Percentiles rank a stretch among this genome's conserved stretches.
These are phyloP conservation scores for Molossus alvarezi DNA, from an alignment of 2,797 vertebrate genomes.

Conservation along the genomic window DNA sequence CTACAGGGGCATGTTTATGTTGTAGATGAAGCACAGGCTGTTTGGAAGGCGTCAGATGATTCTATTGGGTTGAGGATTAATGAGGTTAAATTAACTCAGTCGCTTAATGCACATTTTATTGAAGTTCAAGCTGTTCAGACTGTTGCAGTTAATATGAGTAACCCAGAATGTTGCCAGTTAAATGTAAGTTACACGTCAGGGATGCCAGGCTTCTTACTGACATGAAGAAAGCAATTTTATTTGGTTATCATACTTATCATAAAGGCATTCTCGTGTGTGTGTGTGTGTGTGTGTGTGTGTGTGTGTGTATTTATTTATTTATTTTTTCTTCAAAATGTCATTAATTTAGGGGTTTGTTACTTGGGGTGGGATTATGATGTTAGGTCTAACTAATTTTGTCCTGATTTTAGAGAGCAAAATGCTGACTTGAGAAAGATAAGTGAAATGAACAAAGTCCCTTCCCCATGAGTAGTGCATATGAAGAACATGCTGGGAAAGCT, in stretches of 20 bases:
- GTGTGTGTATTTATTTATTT: background rate
- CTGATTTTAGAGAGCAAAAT: constrained; percentile 51
- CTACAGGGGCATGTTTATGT: constrained; percentile 84
- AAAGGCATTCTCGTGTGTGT: constrained; percentile 65
- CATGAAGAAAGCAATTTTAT: constrained; percentile 84
- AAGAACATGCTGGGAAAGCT: background rate
- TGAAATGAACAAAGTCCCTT: background rate
- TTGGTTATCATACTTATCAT: constrained; percentile 83
- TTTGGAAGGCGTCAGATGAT: constrained; percentile 85
- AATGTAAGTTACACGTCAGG: constrained; percentile 89
- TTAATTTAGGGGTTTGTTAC: background rate
- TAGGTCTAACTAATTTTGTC: constrained; percentile 35
- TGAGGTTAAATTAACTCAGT: constrained; percentile 90
- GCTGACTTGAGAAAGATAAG: background rate
- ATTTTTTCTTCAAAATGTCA: constrained; percentile 12
- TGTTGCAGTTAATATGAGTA: constrained; percentile 87
- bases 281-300: background rate
- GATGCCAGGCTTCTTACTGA: constrained; percentile 86
- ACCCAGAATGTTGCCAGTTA: constrained; percentile 89
- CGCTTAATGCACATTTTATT: constrained; percentile 88
- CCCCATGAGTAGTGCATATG: background rate
- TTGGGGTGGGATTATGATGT: background rate
- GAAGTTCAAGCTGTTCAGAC: constrained; percentile 90
- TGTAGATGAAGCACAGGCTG: constrained; percentile 82
- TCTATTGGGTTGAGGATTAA: constrained; percentile 90